Base-by-base conservation (phyloP, 2,888 invertebrate species). In the Epinotia bilunana region DNA sequence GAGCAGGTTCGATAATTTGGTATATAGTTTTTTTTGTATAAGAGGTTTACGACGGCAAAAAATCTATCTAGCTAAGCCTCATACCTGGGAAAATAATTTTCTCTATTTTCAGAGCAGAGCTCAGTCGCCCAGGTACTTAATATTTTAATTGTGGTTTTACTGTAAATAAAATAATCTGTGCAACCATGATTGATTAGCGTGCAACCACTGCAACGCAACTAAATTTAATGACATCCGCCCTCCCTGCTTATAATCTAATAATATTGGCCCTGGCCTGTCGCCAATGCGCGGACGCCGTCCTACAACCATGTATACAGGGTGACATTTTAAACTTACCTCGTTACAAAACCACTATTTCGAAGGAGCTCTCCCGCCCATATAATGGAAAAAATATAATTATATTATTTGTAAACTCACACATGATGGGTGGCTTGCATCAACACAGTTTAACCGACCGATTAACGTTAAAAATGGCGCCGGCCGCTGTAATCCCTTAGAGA, bases 221-320 rank as follows among this genome's bases (percentile, higher is more conserved):
- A 83, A 83, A 83, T 87, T 85, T 86, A 87, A 87, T 83, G 83
- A 83, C 85, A 86, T 87, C 87, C 88, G 85, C 84, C 83, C 82
- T 85, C 86, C 82, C 81, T 79, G 39, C 39, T 76, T 83, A 84
- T 86, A 86, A 85, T 87, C 86, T 84, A 74, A 82, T 71, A 72
- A 72, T 57, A 63, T 58, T 46, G 55, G 49, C 55, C 76, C 86
- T 91, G 91, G 90, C 83, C 71, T 46, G 20, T 60, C 74, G 87
- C 88, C 78, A 70, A 63, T 68, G 57, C 64, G 64, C 69, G 4
- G 23, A 53, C n/a, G 33, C 68, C 57, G 62, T 67, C 12, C 46
- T n/a, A 53, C n/a, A 53, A n/a, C 13, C 2, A 16, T 53, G 0
- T 53, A n/a, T 49, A 49, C 49, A n/a, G 53, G 53, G 13, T 53